Evolutionary conservation across 1,140 invertebrate genomes (phyloP).

Genomic region (Atta texana): DNA sequence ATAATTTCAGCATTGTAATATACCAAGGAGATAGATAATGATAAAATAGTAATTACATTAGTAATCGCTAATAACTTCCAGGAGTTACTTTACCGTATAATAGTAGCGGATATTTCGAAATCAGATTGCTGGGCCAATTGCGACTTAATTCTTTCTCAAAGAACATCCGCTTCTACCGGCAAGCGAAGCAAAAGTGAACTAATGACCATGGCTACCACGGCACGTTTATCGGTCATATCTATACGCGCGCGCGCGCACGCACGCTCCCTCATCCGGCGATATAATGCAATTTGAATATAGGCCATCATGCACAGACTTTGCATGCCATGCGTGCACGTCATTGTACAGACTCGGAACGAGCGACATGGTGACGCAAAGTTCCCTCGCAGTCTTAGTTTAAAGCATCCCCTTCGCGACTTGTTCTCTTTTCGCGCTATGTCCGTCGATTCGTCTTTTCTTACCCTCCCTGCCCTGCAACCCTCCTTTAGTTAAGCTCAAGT

Average conservation of each 20-base stretch:
- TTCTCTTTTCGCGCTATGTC: not conserved
- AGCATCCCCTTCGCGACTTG: constrained; percentile 24
- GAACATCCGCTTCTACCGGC: constrained; percentile 25
- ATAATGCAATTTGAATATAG: constrained; percentile 67
- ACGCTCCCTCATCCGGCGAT: constrained; percentile 51
- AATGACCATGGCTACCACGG: constrained; percentile 42
- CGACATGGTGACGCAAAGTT: constrained; percentile 29
- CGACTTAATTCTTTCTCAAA: constrained; percentile 39
- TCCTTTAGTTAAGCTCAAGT: not conserved
- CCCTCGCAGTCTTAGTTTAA: constrained; percentile 37
- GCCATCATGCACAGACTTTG: constrained; percentile 63
- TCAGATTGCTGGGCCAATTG: constrained; percentile 41
- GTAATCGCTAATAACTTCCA: constrained; percentile 18
- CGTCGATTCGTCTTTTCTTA: constrained; percentile 28
- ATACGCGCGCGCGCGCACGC: constrained; percentile 33
- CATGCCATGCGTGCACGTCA: constrained; percentile 63
- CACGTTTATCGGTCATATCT: constrained; percentile 57
- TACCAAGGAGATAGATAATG: not conserved
- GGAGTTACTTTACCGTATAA: not conserved
- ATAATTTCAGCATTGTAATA: not conserved
- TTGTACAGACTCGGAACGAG: constrained; percentile 58
- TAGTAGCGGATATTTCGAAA: not conserved
- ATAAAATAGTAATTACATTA: not conserved
- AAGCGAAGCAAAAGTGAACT: constrained; percentile 52
- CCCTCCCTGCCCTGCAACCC: not conserved